These are phyloP conservation scores for Poeciliopsis turneri DNA, from an alignment of 2,797 vertebrate species.

Conservation along the genomic window DNA sequence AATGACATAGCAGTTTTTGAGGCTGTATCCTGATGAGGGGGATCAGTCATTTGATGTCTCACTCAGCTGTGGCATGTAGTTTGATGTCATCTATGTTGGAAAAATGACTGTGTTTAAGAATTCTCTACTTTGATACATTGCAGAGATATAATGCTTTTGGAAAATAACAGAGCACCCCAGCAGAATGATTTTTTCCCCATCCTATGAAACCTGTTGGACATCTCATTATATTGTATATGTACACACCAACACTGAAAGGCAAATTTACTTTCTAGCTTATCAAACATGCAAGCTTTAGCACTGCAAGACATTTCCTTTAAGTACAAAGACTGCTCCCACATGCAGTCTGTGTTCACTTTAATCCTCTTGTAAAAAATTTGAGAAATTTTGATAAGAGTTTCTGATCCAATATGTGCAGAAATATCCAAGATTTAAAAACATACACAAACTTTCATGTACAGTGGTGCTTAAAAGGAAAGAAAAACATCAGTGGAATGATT, in stretches of 20 bases:
- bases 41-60: slow-evolving; percentile 1
- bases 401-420: neutral
- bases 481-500: neutral
- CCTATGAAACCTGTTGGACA: neutral
- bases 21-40: slow-evolving; percentile 1
- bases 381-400: neutral
- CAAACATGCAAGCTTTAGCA: neutral
- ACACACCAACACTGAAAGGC: neutral
- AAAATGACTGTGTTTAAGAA: neutral
- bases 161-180: neutral
- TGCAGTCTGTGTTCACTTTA: neutral
- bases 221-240: neutral
- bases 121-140: neutral
- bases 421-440: neutral
- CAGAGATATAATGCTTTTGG: neutral
- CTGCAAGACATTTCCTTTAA: neutral
- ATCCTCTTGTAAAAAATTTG: neutral
- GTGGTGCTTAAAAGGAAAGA: neutral
- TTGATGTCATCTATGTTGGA: neutral
- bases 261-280: neutral
- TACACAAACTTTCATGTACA: neutral
- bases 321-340: neutral
- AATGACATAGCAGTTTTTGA: neutral
- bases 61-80: neutral
- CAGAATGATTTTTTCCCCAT: neutral